These are phyloP conservation scores for Protosalanx chinensis DNA, from an alignment of 2,797 vertebrate genomes.

Conservation along the genomic window DNA sequence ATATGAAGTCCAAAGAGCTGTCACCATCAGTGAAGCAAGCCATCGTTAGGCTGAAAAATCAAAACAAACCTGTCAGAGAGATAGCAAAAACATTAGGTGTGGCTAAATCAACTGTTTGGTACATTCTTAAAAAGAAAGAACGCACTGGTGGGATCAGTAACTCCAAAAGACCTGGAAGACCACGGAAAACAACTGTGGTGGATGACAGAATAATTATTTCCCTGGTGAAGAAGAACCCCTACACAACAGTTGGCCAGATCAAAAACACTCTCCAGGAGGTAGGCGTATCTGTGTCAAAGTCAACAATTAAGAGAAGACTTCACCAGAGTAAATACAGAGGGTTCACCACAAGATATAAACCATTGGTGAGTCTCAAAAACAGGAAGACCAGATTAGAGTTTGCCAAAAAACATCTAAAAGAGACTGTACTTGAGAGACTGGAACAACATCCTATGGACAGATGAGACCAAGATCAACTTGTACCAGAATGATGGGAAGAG, in stretches of 20 bases:
- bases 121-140: conserved; percentile 18
- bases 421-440: too few relatives aligned
- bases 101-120: conserved; percentile 25
- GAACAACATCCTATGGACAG: too few relatives aligned
- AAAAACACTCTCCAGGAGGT: conserved; percentile 33
- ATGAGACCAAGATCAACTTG: too few relatives aligned
- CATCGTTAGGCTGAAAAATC: conserved; percentile 34
- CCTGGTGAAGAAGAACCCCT: conserved; percentile 21
- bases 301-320: too few relatives aligned
- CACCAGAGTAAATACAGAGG: too few relatives aligned
- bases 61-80: conserved; percentile 26
- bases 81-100: too few relatives aligned
- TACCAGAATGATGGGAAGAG: too few relatives aligned
- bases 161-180: conserved; percentile 30
- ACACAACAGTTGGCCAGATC: conserved; percentile 32
- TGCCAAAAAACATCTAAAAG: too few relatives aligned
- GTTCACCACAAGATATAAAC: too few relatives aligned
- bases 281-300: not conserved
- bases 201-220: conserved; percentile 30
- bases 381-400: too few relatives aligned
- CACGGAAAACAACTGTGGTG: conserved; percentile 30
- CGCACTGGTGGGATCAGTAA: conserved; percentile 7
- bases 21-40: conserved; percentile 32
- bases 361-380: too few relatives aligned
- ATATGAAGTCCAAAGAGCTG: conserved; percentile 30